Conservation (phyloP, 2,888 invertebrate genomes). For the Drosophila nr. fundita region DNA sequence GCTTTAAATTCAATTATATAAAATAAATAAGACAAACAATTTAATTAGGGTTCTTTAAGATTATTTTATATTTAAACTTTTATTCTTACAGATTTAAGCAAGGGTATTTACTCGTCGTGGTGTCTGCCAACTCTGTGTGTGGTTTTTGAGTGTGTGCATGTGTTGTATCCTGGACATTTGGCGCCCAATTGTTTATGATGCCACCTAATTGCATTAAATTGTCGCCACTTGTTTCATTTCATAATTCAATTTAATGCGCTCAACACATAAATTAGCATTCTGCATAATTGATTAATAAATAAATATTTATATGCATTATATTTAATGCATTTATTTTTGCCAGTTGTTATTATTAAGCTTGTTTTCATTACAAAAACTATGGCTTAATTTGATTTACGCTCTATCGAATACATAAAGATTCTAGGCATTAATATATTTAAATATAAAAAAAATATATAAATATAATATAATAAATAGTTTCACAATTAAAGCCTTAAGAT, state of each 20-base stretch:
- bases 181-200: conserved; percentile 71
- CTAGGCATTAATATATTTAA: background rate
- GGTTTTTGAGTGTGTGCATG: background rate
- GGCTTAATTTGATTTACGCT: background rate
- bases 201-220: conserved; percentile 58
- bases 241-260: conserved; percentile 37
- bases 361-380: background rate
- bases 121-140: background rate
- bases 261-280: conserved; percentile 28
- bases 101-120: background rate
- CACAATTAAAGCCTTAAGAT: background rate
- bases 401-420: background rate
- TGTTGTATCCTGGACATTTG: conserved; percentile 36
- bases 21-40: accelerated
- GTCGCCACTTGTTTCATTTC: conserved; percentile 35
- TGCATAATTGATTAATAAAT: conserved; percentile 44
- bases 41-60: accelerated
- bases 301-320: background rate
- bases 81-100: background rate
- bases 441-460: background rate
- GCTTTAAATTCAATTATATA: background rate
- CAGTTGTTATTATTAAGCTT: background rate
- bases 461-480: background rate
- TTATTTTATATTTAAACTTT: background rate
- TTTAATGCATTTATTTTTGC: background rate